Evolutionary conservation across 2,113 vertebrate species (phyloP), one percentile per base, ranked within the genome.

Genomic region (Coptodon rendalli): DNA sequence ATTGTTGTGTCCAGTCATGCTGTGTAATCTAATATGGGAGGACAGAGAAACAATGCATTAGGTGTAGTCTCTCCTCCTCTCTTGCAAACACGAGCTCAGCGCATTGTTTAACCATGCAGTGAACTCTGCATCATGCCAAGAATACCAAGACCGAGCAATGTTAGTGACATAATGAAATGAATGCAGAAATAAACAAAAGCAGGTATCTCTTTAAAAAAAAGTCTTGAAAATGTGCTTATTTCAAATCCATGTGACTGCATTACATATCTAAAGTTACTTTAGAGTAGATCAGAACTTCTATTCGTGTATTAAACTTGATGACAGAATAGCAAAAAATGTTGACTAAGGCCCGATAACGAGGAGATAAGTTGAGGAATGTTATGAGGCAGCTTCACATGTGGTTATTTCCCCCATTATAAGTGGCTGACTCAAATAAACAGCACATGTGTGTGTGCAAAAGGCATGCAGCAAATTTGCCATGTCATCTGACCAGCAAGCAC

Each of bases 1-100:
- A 93, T 95, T 96, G 85, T 80, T 24, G 59, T 61, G 81, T 89
- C 93, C 90, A 93, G 81, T 89, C 87, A 82, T 86, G 84, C 82
- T 85, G 59, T 82, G 87, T 94, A 95, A 95, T 95, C 90, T 90
- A 91, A 94, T 95, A 91, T 87, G 11, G 27, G 7, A 53, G 89
- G 88, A 78, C 71, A 85, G 80, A 66, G 76, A 88, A 86, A 94
- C 92, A 94, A 95, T 90, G 87, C 86, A 87, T 81, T 86, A 87
- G 63, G 82, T 82, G 91, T 29, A 86, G 82, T 57, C 34, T 87
- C 57, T 80, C 88, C 53, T n/a, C 6, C 52, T 31, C 45, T 50
- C 43, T 50, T 83, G 56, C 38, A 63, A 53, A 79, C 53, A 45
- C 50, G 36, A 78, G 54, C 78, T 82, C 63, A 45, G 43, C 82